Base-by-base conservation (phyloP, 2,888 invertebrate species). In the Tetanocera ferruginea region DNA sequence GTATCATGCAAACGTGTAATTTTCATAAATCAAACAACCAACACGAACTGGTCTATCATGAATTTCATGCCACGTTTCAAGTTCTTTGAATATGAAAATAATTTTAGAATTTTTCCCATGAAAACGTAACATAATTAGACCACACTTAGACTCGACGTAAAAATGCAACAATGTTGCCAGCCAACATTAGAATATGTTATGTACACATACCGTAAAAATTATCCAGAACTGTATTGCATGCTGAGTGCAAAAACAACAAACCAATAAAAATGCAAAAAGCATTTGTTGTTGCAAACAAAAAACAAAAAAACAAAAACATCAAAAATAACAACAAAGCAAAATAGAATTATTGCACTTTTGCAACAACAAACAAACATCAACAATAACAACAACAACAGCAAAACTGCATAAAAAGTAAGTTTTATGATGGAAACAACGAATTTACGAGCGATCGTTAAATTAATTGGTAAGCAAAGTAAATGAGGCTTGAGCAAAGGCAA, bases 371-470 rank as follows among this genome's bases (percentile, higher is more conserved):
- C 11, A 23, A 60, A 37, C 9, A n/a, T 23, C 66, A 28, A 31
- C 6, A 66, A 19, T 31, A 66, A 52, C 34, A 66, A 25, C 5
- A 76, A 52, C 66, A 76, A n/a, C 49, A 66, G 34, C 11, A 37
- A 34, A 43, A 23, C 51, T 37, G 43, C 69, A 60, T 43, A 72
- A 72, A 72, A 72, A 34, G 72, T 60, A 72, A 72, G 43, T 82
- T 83, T 83, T 81, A 82, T 79, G 83, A 83, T 82, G 77, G 79
- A 78, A 80, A 76, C 80, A 81, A 81, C 79, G 84, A 82, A 83
- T 87, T 88, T 86, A 88, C 85, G 88, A 87, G 86, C 85, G 84
- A 84, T 86, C 87, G 85, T 87, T 85, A 87, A 88, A 86, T 81
- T 83, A 87, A 87, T 86, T 87, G 87, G 83, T 84, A 84, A 67